Evolutionary conservation across 2,113 vertebrate species (phyloP).

Genomic region (Pelodiscus sinensis): DNA sequence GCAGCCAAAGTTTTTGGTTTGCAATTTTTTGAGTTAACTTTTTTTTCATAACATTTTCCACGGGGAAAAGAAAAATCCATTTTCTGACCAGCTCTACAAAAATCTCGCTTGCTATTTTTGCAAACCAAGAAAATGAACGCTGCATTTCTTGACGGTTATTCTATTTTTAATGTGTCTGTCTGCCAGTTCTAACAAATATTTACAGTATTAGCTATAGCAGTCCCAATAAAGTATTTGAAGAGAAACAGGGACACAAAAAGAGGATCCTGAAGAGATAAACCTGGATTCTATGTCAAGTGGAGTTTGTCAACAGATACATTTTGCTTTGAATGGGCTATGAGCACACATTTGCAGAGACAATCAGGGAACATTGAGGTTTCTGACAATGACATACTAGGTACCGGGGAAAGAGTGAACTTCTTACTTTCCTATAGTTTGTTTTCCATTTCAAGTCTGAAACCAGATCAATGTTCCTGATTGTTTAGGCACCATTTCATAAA

Average conservation of each 20-base stretch:
- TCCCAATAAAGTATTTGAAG: not conserved
- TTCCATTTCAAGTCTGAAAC: not conserved
- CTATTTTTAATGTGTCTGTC: not conserved
- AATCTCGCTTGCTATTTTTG: not conserved
- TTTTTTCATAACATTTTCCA: not conserved
- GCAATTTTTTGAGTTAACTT: not conserved
- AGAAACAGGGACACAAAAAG: not conserved
- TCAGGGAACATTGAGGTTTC: not conserved
- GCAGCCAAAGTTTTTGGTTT: not conserved
- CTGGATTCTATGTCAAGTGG: not conserved
- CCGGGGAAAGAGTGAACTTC: not conserved
- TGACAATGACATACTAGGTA: not conserved
- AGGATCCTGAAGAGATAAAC: not conserved
- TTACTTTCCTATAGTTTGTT: not conserved
- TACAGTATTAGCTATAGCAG: accelerated
- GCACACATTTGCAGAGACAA: not conserved
- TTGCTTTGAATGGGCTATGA: not conserved
- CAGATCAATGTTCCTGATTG: not conserved
- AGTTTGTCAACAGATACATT: not conserved
- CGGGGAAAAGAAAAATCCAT: not conserved
- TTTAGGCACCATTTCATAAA: not conserved
- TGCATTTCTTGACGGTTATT: not conserved
- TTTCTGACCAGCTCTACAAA: not conserved
- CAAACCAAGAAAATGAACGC: not conserved
- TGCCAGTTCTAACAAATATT: not conserved